phyloP scores from a whole-genome alignment of 2,797 vertebrate species.

The Peromyscus eremicus region DNA sequence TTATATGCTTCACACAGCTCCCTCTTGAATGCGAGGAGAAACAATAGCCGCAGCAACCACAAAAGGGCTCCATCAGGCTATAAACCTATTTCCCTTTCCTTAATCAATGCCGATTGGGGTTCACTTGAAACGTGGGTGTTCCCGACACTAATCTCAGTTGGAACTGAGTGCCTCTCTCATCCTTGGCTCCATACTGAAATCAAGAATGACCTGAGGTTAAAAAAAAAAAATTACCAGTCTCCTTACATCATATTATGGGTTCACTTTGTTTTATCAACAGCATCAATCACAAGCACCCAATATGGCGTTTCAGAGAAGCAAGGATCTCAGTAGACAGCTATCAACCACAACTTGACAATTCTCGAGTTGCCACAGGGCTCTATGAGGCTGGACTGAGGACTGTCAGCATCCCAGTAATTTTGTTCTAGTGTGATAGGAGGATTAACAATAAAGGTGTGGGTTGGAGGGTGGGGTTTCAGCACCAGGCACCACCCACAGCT shows the following conservation, averaged over 20 bases:
- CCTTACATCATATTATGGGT: background rate
- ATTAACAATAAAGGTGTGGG: background rate
- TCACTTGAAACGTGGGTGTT: constrained; percentile 14
- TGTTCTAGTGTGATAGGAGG: background rate
- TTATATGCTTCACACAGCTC: constrained; percentile 27
- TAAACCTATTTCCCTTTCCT: background rate
- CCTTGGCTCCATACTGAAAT: constrained; percentile 17
- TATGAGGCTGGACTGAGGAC: constrained; percentile 4
- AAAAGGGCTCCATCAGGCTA: background rate
- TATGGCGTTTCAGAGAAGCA: background rate
- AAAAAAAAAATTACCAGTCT: background rate
- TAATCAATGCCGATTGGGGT: background rate
- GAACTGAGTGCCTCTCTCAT: background rate
- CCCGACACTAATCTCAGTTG: background rate
- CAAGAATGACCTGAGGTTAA: constrained; percentile 11
- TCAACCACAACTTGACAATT: background rate
- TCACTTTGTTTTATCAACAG: background rate
- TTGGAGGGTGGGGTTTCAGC: background rate
- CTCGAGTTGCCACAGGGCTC: background rate
- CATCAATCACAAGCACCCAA: background rate
- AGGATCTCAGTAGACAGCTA: background rate
- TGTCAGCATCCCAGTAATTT: background rate
- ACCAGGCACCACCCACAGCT: background rate
- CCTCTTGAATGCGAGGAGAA: constrained; percentile 45
- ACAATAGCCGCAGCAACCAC: background rate